Evolutionary conservation across 2,888 invertebrate genomes (phyloP).

Genomic region (Serripes groenlandicus): DNA sequence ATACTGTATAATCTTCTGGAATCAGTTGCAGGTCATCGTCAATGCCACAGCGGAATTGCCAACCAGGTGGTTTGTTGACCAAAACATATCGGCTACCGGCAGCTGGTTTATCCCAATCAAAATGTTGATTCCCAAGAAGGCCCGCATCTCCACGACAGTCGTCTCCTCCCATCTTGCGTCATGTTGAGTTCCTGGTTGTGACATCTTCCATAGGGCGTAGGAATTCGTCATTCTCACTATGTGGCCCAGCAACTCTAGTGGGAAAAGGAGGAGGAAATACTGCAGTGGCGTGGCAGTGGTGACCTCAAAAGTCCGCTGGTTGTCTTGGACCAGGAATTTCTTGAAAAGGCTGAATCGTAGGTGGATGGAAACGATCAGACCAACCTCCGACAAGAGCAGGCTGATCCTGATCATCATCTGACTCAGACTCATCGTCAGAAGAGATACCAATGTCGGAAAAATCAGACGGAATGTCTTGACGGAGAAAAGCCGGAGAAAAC

Average conservation of each 20-base stretch:
- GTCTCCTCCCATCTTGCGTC: conserved; percentile 1
- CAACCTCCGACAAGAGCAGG: too few relatives aligned
- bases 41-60: conserved; percentile 20
- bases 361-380: too few relatives aligned
- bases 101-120: conserved; percentile 47
- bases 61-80: conserved; percentile 41
- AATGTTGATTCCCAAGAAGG: conserved; percentile 44
- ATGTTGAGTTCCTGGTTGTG: not conserved
- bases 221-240: conserved; percentile 7
- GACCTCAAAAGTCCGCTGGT: too few relatives aligned
- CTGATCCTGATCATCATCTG: too few relatives aligned
- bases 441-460: too few relatives aligned
- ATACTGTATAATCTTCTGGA: conserved; percentile 39
- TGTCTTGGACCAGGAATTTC: too few relatives aligned
- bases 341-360: too few relatives aligned
- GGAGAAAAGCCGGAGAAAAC: too few relatives aligned
- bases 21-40: conserved; percentile 46
- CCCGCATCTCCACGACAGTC: conserved; percentile 25
- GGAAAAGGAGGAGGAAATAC: too few relatives aligned
- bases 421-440: too few relatives aligned
- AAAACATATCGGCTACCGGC: conserved; percentile 40
- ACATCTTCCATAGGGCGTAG: not conserved
- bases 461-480: too few relatives aligned
- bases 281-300: too few relatives aligned
- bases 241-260: not conserved